Conservation (phyloP, 64 coral and sea anemone species). For the Trachythela sp. region DNA sequence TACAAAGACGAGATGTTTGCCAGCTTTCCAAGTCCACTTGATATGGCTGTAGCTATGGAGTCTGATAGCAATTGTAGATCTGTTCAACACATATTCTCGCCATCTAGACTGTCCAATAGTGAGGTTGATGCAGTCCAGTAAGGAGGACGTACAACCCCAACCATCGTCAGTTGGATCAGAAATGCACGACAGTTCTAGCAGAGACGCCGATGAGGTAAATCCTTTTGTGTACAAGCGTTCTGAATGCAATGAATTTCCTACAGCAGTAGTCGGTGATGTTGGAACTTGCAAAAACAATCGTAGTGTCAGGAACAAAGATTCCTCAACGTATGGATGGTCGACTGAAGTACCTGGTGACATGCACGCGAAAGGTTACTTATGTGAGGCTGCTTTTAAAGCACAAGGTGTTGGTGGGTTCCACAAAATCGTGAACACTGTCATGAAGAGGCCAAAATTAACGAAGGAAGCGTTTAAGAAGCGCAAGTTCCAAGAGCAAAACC, state of each 20-base stretch:
- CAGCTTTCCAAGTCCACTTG: neutral
- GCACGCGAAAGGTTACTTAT: neutral
- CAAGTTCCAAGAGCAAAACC: neutral
- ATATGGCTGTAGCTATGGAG: neutral
- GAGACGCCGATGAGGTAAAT: neutral
- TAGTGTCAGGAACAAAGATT: conserved; percentile 1
- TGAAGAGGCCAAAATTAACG: neutral
- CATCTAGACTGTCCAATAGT: neutral
- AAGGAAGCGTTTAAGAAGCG: conserved; percentile 7
- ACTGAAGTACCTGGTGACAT: conserved; percentile 11
- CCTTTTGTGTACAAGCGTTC: neutral
- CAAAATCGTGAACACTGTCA: neutral
- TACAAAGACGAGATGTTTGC: neutral
- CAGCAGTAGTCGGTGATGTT: too few relatives aligned
- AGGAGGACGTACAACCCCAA: neutral
- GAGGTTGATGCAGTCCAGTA: neutral
- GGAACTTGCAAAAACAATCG: too few relatives aligned
- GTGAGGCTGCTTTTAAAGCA: neutral
- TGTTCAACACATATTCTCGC: neutral
- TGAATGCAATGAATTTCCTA: neutral
- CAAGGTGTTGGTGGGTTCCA: neutral
- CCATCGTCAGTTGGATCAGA: neutral
- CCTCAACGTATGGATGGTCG: neutral
- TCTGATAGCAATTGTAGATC: neutral
- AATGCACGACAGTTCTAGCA: neutral